Base-by-base conservation (phyloP, 2,797 vertebrate genomes). In the Tadarida brasiliensis region DNA sequence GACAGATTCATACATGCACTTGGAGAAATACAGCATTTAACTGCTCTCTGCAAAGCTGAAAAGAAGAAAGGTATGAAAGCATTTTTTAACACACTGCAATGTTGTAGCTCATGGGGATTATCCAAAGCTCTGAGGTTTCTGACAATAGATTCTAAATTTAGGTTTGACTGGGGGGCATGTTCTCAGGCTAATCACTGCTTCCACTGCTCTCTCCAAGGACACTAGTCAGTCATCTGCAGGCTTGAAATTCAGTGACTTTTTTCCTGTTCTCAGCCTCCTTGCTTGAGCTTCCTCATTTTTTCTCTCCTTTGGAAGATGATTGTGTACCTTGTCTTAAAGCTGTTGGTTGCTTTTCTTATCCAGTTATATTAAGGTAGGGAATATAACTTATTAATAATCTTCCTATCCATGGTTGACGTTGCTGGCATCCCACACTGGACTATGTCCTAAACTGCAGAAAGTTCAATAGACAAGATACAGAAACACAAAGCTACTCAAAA, bases 11-110 rank as follows among this genome's bases (percentile, higher is more conserved):
- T 57, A 56, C 20, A 26, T 19, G 24, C 11, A 3, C 26, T 71
- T 76, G 63, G 82, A 87, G 70, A 87, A 94, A 84, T 63, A 57
- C 3, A 94, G 28, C 26, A 22, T 81, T 88, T 59, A 78, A 73
- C 35, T 85, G 12, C 26, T 78, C 39, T 61, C 71, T 81, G 44
- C 47, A 26, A 59, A 74, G 39, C 2, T 95, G 94, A 67, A 65
- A 87, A 81, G 74, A 71, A 78, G 26, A 57, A 68, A 83, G 15
- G 11, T 1, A 85, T 51, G 35, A 76, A 73, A 47, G 10, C 86
- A 59, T 39, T 87, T 74, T 67, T 63, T 30, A 74, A 93, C 28
- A 73, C 5, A 49, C 84, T 44, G 11, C 49, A 76, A 24, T 14
- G 4, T 54, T 88, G 16, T 82, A 71, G 30, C 49, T 93, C 56